Base-by-base conservation (phyloP, 1,140 invertebrate genomes). In the Ceratitis capitata region DNA sequence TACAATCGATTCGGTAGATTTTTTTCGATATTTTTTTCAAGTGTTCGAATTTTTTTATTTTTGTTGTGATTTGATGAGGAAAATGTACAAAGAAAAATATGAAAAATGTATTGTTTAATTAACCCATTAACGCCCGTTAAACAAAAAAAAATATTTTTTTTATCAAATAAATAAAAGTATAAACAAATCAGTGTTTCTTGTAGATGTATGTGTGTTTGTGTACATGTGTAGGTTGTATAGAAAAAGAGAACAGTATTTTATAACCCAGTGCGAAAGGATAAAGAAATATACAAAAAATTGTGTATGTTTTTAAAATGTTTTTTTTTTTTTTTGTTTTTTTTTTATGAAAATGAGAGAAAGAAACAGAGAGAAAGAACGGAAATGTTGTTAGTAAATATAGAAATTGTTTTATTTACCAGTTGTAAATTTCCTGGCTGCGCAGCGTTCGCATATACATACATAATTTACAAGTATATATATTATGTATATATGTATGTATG, bases 361-460 rank as follows among this genome's bases (percentile, higher is more conserved):
- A 74, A 64, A 85, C 45, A 85, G 39, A 85, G 84, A 88, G 89
- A 88, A 85, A 84, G 84, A 47, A 85, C 45, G 64, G 85, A 85
- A 84, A 69, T 85, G 45, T 85, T 78, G 64, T 85, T 78, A 82
- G 78, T 85, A 86, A 88, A 89, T 89, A 91, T 87, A 87, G 86
- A 86, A 88, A 88, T 87, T 84, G 87, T 87, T 83, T 87, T 82
- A 88, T 86, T 91, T 91, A 91, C 90, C 90, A 87, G 89, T 89
- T 86, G 87, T 88, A 88, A 91, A 89, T 88, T 91, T 91, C 90
- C 90, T 89, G 86, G 90, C 90, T 91, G 89, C 88, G 69, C 88
- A 86, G 89, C 90, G 90, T 82, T 78, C 58, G 78, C 74, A 53
- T 16, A 23, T 56, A 16, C 61, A 58, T 58, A 78, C 82, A 78